Percentiles rank a stretch among this genome's conserved stretches.
Evolutionary conservation across 2,113 vertebrate species (phyloP).

Genomic region (Hemiscyllium ocellatum): DNA sequence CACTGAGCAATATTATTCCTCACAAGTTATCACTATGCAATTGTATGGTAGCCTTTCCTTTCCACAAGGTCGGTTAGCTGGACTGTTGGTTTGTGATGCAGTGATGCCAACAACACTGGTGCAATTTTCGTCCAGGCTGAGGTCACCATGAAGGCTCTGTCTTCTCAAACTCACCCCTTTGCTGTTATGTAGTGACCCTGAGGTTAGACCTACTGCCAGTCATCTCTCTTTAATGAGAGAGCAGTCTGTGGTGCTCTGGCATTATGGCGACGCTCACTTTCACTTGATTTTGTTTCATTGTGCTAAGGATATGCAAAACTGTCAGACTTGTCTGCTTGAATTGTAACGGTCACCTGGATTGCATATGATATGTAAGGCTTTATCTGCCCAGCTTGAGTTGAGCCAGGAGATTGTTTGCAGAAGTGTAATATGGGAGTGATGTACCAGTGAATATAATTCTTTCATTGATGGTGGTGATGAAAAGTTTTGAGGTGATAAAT

Average conservation of each 20-base stretch:
- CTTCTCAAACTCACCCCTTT: too few relatives aligned
- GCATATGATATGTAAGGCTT: not conserved
- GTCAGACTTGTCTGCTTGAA: not conserved
- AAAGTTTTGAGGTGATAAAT: not conserved
- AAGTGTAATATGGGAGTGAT: not conserved
- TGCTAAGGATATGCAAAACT: not conserved
- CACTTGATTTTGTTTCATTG: not conserved
- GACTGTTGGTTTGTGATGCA: too few relatives aligned
- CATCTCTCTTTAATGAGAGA: too few relatives aligned
- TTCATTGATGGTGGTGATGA: not conserved
- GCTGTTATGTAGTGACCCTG: too few relatives aligned
- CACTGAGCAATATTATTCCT: not conserved
- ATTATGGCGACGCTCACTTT: too few relatives aligned
- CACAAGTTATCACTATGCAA: not conserved
- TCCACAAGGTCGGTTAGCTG: too few relatives aligned
- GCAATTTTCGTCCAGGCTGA: too few relatives aligned
- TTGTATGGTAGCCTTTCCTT: not conserved
- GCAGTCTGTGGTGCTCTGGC: too few relatives aligned
- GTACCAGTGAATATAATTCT: not conserved
- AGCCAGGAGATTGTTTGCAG: not conserved
- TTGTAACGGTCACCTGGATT: not conserved
- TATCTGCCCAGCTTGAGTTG: not conserved
- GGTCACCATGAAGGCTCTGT: too few relatives aligned
- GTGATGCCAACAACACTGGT: too few relatives aligned
- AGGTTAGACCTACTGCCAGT: too few relatives aligned